Conservation (phyloP, 2,113 vertebrate genomes). For the Alces alces region DNA sequence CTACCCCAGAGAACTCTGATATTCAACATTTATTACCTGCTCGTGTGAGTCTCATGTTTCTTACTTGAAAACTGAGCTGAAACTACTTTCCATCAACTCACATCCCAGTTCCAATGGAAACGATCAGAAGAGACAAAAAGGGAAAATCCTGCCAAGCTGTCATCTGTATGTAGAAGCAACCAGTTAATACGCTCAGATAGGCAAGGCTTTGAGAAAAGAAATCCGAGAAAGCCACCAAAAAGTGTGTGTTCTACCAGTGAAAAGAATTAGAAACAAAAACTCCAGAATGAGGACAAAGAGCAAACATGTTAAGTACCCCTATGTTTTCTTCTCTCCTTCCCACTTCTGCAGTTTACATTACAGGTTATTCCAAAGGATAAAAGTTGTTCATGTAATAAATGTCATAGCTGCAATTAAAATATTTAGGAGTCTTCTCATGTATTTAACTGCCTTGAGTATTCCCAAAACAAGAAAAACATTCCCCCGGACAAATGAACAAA, state of each 20-base stretch:
- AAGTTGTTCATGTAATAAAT: background rate
- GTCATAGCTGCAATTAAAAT: background rate
- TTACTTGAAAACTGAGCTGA: background rate
- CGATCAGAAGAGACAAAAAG: background rate
- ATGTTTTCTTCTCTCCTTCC: background rate
- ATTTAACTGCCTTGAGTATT: background rate
- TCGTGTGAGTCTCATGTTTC: background rate
- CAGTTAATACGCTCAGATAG: background rate
- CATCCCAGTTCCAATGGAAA: background rate
- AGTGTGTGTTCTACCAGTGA: background rate
- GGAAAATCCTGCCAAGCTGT: background rate
- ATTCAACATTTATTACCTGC: background rate
- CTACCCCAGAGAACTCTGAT: background rate
- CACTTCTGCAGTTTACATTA: background rate
- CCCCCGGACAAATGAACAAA: background rate
- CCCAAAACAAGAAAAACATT: background rate
- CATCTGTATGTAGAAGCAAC: background rate
- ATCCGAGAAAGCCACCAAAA: background rate
- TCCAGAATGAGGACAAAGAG: background rate
- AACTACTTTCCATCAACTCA: background rate
- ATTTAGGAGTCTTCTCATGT: background rate
- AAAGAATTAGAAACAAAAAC: background rate
- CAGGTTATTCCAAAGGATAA: background rate
- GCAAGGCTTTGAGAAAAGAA: background rate
- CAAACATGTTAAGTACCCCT: background rate